phyloP scores from a whole-genome alignment of 2,888 invertebrate genomes.

The Thecocarcelia acutangulata region DNA sequence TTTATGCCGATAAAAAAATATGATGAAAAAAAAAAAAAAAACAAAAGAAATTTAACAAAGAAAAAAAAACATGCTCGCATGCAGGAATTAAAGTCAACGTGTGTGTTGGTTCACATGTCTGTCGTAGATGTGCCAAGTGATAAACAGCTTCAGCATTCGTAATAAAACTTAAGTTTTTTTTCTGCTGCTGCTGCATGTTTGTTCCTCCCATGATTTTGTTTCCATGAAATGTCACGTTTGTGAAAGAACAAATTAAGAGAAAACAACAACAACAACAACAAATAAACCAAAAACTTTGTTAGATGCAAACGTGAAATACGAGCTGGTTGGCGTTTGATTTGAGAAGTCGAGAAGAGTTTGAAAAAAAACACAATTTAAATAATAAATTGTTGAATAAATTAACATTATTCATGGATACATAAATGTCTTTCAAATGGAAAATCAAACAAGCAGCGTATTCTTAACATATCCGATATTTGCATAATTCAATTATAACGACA shows the following conservation, averaged over 20 bases:
- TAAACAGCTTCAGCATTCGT: slow-evolving; percentile 53
- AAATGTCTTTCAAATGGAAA: slow-evolving; percentile 1
- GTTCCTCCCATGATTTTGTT: slow-evolving; percentile 1
- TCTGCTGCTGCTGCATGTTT: neutral
- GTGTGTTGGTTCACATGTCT: slow-evolving; percentile 67
- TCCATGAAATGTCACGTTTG: slow-evolving; percentile 40
- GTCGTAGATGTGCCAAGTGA: slow-evolving; percentile 54
- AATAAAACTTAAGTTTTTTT: slow-evolving; percentile 4
- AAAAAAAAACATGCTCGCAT: slow-evolving; percentile 73
- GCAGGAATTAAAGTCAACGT: slow-evolving; percentile 76
- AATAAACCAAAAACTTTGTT: slow-evolving; percentile 24
- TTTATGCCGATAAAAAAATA: neutral
- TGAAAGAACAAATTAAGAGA: neutral
- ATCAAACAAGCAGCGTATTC: slow-evolving; percentile 11
- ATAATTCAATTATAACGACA: neutral
- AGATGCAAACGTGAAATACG: slow-evolving; percentile 1
- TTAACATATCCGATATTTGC: neutral
- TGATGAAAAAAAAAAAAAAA: slow-evolving; percentile 14
- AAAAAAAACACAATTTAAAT: neutral
- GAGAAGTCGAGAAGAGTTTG: neutral
- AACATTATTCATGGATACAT: slow-evolving; percentile 39
- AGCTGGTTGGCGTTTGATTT: too few species aligned
- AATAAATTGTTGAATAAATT: neutral
- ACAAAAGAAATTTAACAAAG: slow-evolving; percentile 48
- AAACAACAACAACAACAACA: too few species aligned